phyloP scores from a whole-genome alignment of 2,888 invertebrate species.

The Caradrina kadenii region DNA sequence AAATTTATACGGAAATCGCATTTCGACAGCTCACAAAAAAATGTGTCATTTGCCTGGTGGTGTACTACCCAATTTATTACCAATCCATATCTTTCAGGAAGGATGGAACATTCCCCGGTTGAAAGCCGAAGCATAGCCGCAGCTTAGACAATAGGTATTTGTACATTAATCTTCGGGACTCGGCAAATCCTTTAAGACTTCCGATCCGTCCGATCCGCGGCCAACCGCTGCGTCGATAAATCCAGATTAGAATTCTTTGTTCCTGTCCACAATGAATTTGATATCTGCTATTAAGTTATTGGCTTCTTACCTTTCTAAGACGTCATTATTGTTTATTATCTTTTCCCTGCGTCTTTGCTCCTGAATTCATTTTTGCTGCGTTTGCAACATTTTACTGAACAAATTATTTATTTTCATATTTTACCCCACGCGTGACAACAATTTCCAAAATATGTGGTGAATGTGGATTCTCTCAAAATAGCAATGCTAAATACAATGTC shows the following conservation, averaged over 20 bases:
- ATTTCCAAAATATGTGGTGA: not conserved
- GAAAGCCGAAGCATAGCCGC: conserved; percentile 42
- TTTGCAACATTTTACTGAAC: not conserved
- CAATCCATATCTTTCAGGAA: conserved; percentile 54
- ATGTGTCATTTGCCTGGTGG: too few species aligned
- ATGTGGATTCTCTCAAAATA: not conserved
- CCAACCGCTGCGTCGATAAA: conserved; percentile 73
- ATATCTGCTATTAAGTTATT: conserved; percentile 60
- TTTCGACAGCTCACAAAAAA: too few species aligned
- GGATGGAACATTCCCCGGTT: conserved; percentile 32
- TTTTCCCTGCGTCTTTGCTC: not conserved
- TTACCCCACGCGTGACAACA: too few species aligned
- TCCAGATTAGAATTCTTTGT: conserved; percentile 80
- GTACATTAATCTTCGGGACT: conserved; percentile 76
- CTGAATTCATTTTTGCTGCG: not conserved
- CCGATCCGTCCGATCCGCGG: conserved; percentile 70
- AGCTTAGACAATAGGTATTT: conserved; percentile 67
- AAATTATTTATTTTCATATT: not conserved
- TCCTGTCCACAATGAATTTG: conserved; percentile 41
- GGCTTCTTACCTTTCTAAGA: conserved; percentile 18
- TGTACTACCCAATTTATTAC: conserved; percentile 41
- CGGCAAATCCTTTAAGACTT: conserved; percentile 82
- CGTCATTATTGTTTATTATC: conserved; percentile 1
- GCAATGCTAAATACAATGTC: not conserved
- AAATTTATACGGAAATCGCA: too few species aligned